phyloP scores from a whole-genome alignment of 2,113 vertebrate genomes.

The Sinosuthora webbiana region DNA sequence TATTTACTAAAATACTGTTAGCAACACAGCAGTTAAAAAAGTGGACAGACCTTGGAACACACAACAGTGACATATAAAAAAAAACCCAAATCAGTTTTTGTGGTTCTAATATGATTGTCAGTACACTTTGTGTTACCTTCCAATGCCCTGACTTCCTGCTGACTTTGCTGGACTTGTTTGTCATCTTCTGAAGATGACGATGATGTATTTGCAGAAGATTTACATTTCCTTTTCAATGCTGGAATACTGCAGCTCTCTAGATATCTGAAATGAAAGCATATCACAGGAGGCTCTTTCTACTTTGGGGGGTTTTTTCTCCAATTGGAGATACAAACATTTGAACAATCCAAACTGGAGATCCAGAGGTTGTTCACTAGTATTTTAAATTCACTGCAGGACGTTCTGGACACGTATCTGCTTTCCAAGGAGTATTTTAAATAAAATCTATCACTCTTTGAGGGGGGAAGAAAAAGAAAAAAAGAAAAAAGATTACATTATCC shows the following conservation, averaged over 20 bases:
- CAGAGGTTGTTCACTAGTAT: neutral
- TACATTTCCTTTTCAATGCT: conserved; percentile 83
- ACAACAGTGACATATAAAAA: neutral
- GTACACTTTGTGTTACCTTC: conserved; percentile 64
- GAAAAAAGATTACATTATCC: neutral
- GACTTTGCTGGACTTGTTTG: conserved; percentile 60
- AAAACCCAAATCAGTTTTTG: neutral
- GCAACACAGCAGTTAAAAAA: neutral
- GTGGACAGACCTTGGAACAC: neutral
- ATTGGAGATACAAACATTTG: neutral
- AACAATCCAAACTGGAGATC: conserved; percentile 11
- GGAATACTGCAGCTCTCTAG: conserved; percentile 84
- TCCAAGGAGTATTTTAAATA: neutral
- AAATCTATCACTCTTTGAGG: neutral
- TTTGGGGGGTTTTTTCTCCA: neutral
- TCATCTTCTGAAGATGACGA: conserved; percentile 84
- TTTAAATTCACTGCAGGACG: conserved; percentile 3
- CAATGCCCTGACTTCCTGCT: conserved; percentile 7
- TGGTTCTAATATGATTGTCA: neutral
- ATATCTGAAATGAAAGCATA: conserved; percentile 72
- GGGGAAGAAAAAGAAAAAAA: neutral
- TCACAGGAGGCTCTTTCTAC: neutral
- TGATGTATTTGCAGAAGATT: conserved; percentile 73
- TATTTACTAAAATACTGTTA: neutral
- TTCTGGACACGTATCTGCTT: neutral